A percentile compares a stretch with the other conserved stretches of the same genome.
Evolutionary conservation across 2,113 vertebrate species (phyloP).

Genomic region (Okapia johnstoni): DNA sequence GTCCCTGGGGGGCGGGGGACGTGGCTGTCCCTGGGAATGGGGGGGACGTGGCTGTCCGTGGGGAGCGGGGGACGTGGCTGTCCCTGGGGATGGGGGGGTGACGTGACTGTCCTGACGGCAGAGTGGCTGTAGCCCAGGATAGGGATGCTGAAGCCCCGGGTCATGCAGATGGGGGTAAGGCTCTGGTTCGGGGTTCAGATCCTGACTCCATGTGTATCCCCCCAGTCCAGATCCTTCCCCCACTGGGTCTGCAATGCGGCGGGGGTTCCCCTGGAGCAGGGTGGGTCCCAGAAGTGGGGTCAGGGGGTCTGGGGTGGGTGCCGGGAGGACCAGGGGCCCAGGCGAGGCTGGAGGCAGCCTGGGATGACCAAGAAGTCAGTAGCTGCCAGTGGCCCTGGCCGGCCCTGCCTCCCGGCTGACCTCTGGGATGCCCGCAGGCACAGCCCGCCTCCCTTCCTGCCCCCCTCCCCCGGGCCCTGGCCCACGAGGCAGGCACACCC

Average conservation of each 20-base stretch:
- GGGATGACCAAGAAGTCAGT: background rate
- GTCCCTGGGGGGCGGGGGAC: background rate
- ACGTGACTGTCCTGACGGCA: accelerated
- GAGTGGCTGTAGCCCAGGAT: background rate
- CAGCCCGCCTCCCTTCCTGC: background rate
- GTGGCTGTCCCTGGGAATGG: background rate
- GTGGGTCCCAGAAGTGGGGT: background rate
- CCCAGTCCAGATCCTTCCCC: background rate
- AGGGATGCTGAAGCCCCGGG: background rate
- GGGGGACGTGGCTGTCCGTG: background rate
- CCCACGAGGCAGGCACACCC: background rate
- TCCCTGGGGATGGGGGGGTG: background rate
- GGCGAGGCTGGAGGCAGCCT: background rate
- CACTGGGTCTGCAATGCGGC: accelerated
- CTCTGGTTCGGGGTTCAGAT: background rate
- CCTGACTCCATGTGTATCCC: background rate
- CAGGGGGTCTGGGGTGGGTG: accelerated
- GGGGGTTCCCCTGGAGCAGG: background rate
- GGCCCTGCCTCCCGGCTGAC: background rate
- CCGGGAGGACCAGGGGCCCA: background rate
- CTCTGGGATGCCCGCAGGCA: background rate
- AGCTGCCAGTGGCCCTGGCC: background rate
- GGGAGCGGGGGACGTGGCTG: background rate
- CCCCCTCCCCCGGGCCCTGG: background rate
- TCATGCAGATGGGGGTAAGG: background rate